phyloP scores from a whole-genome alignment of 2,113 vertebrate genomes.

The Pipra filicauda region DNA sequence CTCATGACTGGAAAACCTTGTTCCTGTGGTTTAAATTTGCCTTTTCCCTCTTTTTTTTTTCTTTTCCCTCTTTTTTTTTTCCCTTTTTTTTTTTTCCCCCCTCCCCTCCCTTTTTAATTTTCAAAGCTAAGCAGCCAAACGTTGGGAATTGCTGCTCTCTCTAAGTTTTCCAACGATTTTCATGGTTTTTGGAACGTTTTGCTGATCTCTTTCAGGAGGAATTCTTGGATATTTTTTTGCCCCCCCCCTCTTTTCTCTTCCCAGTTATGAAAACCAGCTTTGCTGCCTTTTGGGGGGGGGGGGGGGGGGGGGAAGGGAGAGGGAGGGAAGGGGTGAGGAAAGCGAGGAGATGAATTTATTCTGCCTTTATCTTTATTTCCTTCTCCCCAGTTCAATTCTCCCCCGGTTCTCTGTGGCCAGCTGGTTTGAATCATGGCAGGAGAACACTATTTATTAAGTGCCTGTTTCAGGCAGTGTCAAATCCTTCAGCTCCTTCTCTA shows the following conservation, averaged over 20 bases:
- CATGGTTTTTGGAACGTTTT: conserved; percentile 48
- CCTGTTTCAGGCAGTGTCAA: conserved; percentile 66
- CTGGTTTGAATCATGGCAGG: conserved; percentile 65
- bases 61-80: not conserved
- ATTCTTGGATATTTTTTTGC: not conserved
- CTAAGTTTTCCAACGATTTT: conserved; percentile 41
- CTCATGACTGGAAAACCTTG: conserved; percentile 8
- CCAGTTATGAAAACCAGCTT: conserved; percentile 66
- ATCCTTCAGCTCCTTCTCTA: conserved; percentile 66
- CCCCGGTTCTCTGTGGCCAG: conserved; percentile 18
- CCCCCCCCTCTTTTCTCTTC: not conserved
- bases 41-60: not conserved
- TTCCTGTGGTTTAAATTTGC: conserved; percentile 25
- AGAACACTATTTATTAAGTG: conserved; percentile 69
- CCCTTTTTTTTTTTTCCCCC: not conserved
- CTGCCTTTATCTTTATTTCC: conserved; percentile 65
- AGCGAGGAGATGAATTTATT: conserved; percentile 45
- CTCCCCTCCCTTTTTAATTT: not conserved
- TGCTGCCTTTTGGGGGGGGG: conserved; percentile 31
- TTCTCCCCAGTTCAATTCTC: conserved; percentile 47
- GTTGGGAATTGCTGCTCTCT: conserved; percentile 32
- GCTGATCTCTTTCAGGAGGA: conserved; percentile 22
- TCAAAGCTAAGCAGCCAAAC: conserved; percentile 20
- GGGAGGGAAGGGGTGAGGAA: not conserved
- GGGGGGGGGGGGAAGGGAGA: conserved; percentile 32